Evolutionary conservation across 2,888 invertebrate genomes (phyloP).

Genomic region (Nemotelus nigrinus): DNA sequence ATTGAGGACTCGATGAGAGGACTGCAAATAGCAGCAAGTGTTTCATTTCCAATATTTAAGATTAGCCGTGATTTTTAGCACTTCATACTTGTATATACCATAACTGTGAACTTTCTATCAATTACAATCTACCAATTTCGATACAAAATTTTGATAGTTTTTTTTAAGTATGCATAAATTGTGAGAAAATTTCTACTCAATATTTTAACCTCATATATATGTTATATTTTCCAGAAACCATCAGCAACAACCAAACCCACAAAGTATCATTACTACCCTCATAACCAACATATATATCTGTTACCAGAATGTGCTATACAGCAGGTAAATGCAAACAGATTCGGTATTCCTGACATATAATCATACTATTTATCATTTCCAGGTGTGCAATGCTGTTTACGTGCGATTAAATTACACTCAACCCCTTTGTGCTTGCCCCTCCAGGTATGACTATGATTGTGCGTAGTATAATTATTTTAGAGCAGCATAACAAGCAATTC

Average conservation of each 20-base stretch:
- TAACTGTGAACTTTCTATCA: too few relatives aligned
- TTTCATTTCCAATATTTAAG: too few relatives aligned
- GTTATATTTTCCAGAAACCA: conserved; percentile 73
- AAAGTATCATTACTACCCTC: conserved; percentile 93
- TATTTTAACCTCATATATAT: not conserved
- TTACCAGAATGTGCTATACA: conserved; percentile 94
- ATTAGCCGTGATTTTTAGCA: too few relatives aligned
- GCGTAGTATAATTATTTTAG: too few relatives aligned
- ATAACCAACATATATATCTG: conserved; percentile 91
- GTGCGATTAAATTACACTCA: conserved; percentile 91
- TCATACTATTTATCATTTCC: conserved; percentile 15
- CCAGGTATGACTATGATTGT: conserved; percentile 66
- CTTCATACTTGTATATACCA: too few relatives aligned
- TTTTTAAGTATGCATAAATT: too few relatives aligned
- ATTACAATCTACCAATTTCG: too few relatives aligned
- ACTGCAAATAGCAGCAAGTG: too few relatives aligned
- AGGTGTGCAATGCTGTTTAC: conserved; percentile 94
- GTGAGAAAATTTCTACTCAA: not conserved
- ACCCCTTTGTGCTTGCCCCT: conserved; percentile 90
- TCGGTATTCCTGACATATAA: conserved; percentile 13
- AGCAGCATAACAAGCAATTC: too few relatives aligned
- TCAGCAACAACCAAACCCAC: conserved; percentile 84
- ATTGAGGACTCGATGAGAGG: too few relatives aligned
- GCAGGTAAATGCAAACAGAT: conserved; percentile 69
- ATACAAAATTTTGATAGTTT: too few relatives aligned